Percentiles rank a stretch among this genome's conserved stretches.
phyloP scores from a whole-genome alignment of 2,113 vertebrate genomes.

The Aythya baeri region DNA sequence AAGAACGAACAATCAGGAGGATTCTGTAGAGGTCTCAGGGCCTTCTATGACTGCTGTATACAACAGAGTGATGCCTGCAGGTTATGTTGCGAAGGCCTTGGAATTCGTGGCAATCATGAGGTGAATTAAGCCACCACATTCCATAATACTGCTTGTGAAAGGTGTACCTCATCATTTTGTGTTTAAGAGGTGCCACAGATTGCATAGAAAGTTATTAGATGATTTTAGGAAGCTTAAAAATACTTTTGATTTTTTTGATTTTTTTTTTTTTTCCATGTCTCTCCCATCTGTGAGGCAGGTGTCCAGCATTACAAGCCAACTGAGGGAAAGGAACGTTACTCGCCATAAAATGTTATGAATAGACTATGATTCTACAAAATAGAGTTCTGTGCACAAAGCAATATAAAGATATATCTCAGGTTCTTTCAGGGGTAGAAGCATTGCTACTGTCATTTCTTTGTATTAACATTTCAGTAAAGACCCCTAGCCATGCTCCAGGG shows the following conservation, averaged over 20 bases:
- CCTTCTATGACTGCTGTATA: not conserved
- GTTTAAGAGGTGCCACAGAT: conserved; percentile 62
- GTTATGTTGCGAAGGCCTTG: not conserved
- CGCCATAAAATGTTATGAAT: conserved; percentile 58
- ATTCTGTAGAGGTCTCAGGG: not conserved
- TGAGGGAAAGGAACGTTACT: conserved; percentile 16
- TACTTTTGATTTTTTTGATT: conserved; percentile 27
- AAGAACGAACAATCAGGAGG: not conserved
- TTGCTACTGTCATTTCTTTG: conserved; percentile 28
- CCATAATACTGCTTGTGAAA: not conserved
- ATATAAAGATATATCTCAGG: conserved; percentile 2
- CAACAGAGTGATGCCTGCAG: not conserved
- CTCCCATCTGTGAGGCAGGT: conserved; percentile 54
- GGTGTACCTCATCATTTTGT: conserved; percentile 21
- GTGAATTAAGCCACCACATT: conserved; percentile 39
- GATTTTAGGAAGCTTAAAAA: conserved; percentile 61
- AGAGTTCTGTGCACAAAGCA: conserved; percentile 28
- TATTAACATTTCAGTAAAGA: not conserved
- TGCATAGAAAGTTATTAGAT: conserved; percentile 64
- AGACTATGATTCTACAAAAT: conserved; percentile 20
- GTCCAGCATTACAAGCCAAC: conserved; percentile 29
- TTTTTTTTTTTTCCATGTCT: conserved; percentile 6
- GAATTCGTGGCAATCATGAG: not conserved
- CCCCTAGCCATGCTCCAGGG: not conserved
- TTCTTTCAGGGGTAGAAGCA: conserved; percentile 21